phyloP scores from a whole-genome alignment of 2,113 vertebrate species.

The Dinomys branickii region DNA sequence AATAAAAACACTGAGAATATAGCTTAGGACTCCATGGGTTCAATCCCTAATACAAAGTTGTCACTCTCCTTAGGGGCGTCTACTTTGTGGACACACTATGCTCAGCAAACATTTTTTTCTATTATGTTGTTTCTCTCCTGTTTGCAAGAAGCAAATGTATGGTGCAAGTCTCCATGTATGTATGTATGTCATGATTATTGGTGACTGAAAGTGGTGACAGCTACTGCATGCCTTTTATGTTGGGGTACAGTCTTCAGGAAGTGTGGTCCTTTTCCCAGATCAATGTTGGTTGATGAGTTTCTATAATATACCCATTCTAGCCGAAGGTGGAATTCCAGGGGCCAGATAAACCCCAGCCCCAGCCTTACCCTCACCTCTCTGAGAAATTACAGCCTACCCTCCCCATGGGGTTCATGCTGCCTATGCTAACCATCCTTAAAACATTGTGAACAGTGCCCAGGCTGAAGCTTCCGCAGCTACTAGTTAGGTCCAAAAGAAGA shows the following conservation, averaged over 20 bases:
- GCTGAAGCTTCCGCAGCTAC: not conserved
- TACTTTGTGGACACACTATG: not conserved
- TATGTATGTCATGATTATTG: not conserved
- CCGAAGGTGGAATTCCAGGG: not conserved
- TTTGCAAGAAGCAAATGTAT: not conserved
- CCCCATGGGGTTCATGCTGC: not conserved
- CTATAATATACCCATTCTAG: not conserved
- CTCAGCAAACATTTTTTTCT: not conserved
- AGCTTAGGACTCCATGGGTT: not conserved
- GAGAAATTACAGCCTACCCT: not conserved
- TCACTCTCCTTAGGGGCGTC: not conserved
- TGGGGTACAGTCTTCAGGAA: not conserved
- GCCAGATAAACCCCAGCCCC: not conserved
- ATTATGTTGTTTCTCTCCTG: not conserved
- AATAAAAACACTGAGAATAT: not conserved
- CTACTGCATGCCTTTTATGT: not conserved
- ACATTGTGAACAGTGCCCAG: not conserved
- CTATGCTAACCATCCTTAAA: not conserved
- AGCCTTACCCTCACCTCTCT: not conserved
- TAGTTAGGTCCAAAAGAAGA: not conserved
- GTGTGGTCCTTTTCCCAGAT: not conserved
- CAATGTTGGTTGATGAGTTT: not conserved
- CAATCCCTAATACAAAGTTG: not conserved
- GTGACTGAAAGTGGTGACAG: not conserved
- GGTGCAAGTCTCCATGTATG: not conserved